These are phyloP conservation scores for Mycogona germanica DNA, from an alignment of 2,888 invertebrate genomes.

Conservation along the genomic window DNA sequence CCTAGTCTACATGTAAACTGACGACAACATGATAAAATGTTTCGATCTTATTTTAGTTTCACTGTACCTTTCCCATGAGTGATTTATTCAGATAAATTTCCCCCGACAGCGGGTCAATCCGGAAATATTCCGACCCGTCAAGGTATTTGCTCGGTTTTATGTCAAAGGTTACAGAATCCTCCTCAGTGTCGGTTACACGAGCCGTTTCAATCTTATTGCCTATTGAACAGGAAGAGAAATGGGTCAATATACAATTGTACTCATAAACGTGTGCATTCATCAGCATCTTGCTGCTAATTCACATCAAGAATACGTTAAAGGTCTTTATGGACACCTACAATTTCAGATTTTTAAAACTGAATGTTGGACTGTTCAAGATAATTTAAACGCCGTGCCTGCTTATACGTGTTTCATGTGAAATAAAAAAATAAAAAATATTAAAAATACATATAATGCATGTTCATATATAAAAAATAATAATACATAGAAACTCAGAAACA, in stretches of 20 bases:
- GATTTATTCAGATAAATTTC: constrained; percentile 67
- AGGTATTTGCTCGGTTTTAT: constrained; percentile 24
- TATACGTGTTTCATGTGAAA: too few species aligned
- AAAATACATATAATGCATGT: too few species aligned
- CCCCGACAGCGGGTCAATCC: constrained; percentile 60
- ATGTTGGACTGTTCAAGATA: too few species aligned
- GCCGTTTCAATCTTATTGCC: constrained; percentile 24
- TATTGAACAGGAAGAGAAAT: constrained; percentile 8
- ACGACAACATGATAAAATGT: neutral
- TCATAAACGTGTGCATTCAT: constrained; percentile 45
- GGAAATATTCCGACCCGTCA: constrained; percentile 40
- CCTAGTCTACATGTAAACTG: neutral
- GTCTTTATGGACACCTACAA: too few species aligned
- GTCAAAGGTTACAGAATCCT: constrained; percentile 24
- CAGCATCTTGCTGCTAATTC: too few species aligned
- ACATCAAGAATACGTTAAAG: too few species aligned
- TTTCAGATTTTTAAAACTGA: too few species aligned
- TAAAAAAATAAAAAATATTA: too few species aligned
- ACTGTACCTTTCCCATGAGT: constrained; percentile 56
- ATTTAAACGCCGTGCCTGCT: too few species aligned
- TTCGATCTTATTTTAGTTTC: too few species aligned
- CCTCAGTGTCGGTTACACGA: constrained; percentile 25
- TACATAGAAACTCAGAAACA: too few species aligned
- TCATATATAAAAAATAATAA: too few species aligned
- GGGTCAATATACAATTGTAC: neutral